phyloP scores from a whole-genome alignment of 2,888 invertebrate genomes.

The Catotricha subobsoleta region DNA sequence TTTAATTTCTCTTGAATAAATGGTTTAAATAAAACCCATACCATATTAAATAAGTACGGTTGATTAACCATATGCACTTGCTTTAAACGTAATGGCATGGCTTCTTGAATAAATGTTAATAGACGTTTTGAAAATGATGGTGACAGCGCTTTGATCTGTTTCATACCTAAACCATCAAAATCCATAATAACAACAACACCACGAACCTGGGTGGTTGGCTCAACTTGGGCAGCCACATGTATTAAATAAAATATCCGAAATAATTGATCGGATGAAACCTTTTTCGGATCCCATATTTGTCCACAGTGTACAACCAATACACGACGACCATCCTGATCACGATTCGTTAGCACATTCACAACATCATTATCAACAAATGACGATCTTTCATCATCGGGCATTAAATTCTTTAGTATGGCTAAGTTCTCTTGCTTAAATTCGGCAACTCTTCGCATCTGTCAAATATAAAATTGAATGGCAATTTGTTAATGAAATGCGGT shows the following conservation, averaged over 20 bases:
- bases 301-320: slow-evolving; percentile 57
- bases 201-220: slow-evolving; percentile 61
- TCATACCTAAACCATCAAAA: slow-evolving; percentile 57
- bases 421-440: slow-evolving; percentile 57
- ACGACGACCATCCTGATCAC: slow-evolving; percentile 59
- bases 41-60: slow-evolving; percentile 66
- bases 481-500: background rate
- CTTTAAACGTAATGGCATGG: slow-evolving; percentile 67
- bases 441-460: slow-evolving; percentile 56
- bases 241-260: slow-evolving; percentile 63
- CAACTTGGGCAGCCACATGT: slow-evolving; percentile 57
- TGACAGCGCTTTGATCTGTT: slow-evolving; percentile 48
- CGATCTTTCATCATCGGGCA: slow-evolving; percentile 47
- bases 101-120: slow-evolving; percentile 68
- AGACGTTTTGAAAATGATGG: slow-evolving; percentile 60
- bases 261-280: slow-evolving; percentile 53
- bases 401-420: slow-evolving; percentile 40
- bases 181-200: slow-evolving; percentile 72
- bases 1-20: slow-evolving; percentile 62
- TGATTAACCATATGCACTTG: slow-evolving; percentile 76
- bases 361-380: slow-evolving; percentile 53
- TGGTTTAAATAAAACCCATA: slow-evolving; percentile 72
- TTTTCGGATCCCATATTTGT: slow-evolving; percentile 57
- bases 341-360: slow-evolving; percentile 56
- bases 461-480: slow-evolving; percentile 8